Base-by-base conservation (phyloP, 1,140 invertebrate genomes). In the Marisa cornuarietis region DNA sequence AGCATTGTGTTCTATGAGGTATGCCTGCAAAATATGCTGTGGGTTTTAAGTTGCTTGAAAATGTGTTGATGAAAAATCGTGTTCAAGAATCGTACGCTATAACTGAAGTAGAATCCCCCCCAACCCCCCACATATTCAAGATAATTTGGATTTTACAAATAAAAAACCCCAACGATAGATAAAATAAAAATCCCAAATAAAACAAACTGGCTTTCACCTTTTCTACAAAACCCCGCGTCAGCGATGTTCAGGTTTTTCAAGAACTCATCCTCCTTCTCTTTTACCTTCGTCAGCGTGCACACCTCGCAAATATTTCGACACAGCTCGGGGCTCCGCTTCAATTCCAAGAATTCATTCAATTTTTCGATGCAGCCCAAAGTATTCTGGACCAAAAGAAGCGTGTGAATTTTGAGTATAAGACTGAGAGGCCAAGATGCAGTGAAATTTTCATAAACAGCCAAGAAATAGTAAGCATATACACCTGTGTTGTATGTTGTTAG, bases 91-190 rank as follows among this genome's bases (percentile, higher is more conserved):
- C 66, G 66, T 66, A 49, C 24, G 26, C 62, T 63, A 20, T 52
- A 65, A 65, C 24, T 76, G 63, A 65, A 61, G 61, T n/a, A 69
- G 24, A 24, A 3, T 22, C 24, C 42, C 66, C 16, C 66, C 42
- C 74, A 63, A 63, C 62, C 51, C 61, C 65, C 31, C 61, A 65
- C 65, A 76, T 63, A 76, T 61, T 61, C 51, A 76, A 65, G 74
- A 61, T 76, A 49, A 49, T 61, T 22, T 22, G 26, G 31, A 69
- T 65, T 62, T 26, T 49, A 26, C 24, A 24, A 76, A 20, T 61
- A 49, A 63, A 66, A 16, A 18, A 51, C 9, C 63, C 61, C 66
- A 20, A 22, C 26, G 20, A n/a, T 71, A 11, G 26, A 49, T 42
- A 6, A 11, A 14, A 31, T 71, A 9, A 51, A 49, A 51, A 13